These are phyloP conservation scores for Melangyna quadrimaculata DNA, from an alignment of 2,888 invertebrate genomes.

Conservation along the genomic window DNA sequence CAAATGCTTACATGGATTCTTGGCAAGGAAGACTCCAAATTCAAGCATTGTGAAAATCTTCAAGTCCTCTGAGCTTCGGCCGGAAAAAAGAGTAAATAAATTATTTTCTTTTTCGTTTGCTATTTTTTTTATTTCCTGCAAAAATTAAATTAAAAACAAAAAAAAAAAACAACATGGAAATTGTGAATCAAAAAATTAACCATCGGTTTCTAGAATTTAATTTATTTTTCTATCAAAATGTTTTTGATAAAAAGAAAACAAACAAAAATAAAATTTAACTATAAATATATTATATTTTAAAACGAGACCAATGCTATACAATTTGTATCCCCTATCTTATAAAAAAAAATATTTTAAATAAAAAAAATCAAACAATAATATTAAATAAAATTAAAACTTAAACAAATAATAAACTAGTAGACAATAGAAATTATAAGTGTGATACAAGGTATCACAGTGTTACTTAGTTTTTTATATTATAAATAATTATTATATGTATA, in stretches of 20 bases:
- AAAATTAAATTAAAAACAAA: not conserved
- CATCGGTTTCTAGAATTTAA: slow-evolving; percentile 56
- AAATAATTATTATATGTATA: slow-evolving; percentile 5
- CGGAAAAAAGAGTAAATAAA: slow-evolving; percentile 54
- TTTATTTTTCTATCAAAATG: slow-evolving; percentile 51
- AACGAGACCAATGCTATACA: slow-evolving; percentile 38
- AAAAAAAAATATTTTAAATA: not conserved
- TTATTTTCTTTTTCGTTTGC: not conserved
- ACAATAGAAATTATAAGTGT: slow-evolving; percentile 13
- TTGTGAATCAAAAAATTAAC: slow-evolving; percentile 1
- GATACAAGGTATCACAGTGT: slow-evolving; percentile 43
- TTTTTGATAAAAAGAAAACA: not conserved
- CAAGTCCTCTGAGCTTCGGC: slow-evolving; percentile 87
- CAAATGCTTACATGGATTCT: slow-evolving; percentile 96
- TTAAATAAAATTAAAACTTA: slow-evolving; percentile 4
- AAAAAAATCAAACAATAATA: slow-evolving; percentile 13
- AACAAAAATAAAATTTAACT: not conserved
- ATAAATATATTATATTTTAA: not conserved
- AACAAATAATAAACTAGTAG: slow-evolving; percentile 4
- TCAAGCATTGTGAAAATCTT: slow-evolving; percentile 95
- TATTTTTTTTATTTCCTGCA: not conserved
- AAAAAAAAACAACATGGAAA: not conserved
- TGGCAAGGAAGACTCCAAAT: slow-evolving; percentile 94
- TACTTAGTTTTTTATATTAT: slow-evolving; percentile 42
- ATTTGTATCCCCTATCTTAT: slow-evolving; percentile 36